Conservation (phyloP, 2,113 vertebrate genomes). For the Odontophorus gujanensis region DNA sequence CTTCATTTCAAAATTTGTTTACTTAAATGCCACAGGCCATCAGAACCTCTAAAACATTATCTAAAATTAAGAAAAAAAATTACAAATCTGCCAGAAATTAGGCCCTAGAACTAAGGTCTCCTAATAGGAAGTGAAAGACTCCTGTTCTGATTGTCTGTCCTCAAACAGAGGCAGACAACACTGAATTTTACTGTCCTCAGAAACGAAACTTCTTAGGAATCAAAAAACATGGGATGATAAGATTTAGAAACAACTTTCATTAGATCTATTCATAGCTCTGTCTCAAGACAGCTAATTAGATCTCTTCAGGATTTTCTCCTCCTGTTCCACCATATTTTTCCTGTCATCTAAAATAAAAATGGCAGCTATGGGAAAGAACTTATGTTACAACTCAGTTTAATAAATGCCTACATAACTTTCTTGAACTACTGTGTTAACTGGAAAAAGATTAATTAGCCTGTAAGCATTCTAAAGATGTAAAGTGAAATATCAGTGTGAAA, state of each 20-base stretch:
- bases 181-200: background rate
- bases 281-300: background rate
- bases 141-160: background rate
- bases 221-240: background rate
- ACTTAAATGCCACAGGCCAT: slow-evolving; percentile 42
- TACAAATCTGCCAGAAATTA: slow-evolving; percentile 31
- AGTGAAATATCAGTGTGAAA: background rate
- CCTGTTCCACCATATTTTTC: background rate
- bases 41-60: slow-evolving; percentile 17
- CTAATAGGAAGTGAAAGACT: background rate
- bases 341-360: background rate
- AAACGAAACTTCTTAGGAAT: background rate
- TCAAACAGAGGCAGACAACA: background rate
- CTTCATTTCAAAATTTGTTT: slow-evolving; percentile 43
- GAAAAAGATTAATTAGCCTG: background rate
- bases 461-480: background rate
- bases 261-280: background rate
- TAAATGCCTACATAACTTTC: background rate
- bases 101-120: background rate
- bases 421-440: background rate
- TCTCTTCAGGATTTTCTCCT: background rate
- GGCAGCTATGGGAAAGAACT: background rate
- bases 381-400: background rate
- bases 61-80: background rate
- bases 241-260: background rate